These are phyloP conservation scores for Felis catus DNA, from an alignment of 2,113 vertebrate species.

Conservation along the genomic window DNA sequence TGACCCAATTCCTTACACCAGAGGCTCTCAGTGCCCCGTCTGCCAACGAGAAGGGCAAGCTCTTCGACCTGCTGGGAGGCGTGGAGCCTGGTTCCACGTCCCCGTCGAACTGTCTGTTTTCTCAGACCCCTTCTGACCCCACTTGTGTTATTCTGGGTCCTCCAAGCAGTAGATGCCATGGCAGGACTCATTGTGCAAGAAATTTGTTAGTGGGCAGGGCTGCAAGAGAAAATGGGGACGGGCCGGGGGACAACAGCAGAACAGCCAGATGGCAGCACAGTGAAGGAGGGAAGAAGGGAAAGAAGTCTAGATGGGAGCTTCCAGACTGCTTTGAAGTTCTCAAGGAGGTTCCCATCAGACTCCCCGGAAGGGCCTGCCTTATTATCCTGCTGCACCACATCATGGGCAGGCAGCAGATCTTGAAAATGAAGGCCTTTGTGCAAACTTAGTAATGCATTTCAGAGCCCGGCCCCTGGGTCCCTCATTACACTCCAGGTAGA, in stretches of 20 bases:
- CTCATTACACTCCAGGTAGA: background rate
- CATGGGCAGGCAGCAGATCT: background rate
- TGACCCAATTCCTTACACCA: background rate
- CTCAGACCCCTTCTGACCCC: background rate
- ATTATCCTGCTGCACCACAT: background rate
- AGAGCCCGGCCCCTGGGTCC: background rate
- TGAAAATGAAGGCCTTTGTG: background rate
- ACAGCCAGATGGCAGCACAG: background rate
- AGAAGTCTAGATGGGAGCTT: background rate
- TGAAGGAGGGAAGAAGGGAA: background rate
- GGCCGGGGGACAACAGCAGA: background rate
- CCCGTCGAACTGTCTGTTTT: background rate
- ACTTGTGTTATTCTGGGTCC: background rate
- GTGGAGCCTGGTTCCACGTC: too few relatives aligned
- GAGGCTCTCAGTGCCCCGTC: background rate
- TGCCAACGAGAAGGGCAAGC: background rate
- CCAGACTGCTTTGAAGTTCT: background rate
- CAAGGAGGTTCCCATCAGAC: background rate
- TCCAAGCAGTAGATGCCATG: background rate
- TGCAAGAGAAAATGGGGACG: background rate
- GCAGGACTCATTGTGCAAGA: background rate
- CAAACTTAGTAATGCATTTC: background rate
- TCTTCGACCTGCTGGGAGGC: background rate
- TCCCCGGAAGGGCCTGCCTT: background rate
- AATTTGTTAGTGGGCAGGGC: background rate